These are phyloP conservation scores for Melieria omissa DNA, from an alignment of 2,888 invertebrate genomes.

Conservation along the genomic window DNA sequence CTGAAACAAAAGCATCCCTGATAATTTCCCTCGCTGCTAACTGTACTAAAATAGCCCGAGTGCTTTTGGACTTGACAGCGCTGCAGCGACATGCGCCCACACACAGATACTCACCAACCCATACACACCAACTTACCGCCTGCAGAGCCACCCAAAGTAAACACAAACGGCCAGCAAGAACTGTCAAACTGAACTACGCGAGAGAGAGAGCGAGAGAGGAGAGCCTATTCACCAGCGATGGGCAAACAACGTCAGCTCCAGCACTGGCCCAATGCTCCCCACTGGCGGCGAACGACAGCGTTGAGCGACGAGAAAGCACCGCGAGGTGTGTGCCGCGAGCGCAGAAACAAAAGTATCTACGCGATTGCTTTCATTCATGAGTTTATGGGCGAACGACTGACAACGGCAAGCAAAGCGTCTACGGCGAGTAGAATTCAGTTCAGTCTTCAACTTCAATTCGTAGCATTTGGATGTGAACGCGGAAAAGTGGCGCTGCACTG, in stretches of 20 bases:
- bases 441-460: constrained; percentile 32
- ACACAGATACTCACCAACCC: constrained; percentile 13
- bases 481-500: constrained; percentile 5
- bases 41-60: too few species aligned
- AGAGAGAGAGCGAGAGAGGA: neutral
- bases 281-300: neutral
- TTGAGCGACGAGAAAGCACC: constrained; percentile 16
- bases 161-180: neutral
- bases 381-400: constrained; percentile 14
- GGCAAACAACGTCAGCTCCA: neutral
- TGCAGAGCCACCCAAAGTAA: constrained; percentile 1
- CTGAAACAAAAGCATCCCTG: too few species aligned
- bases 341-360: too few species aligned
- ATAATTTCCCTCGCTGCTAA: too few species aligned
- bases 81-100: constrained; percentile 8
- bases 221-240: neutral
- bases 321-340: neutral
- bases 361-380: constrained; percentile 22
- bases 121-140: neutral
- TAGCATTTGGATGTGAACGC: constrained; percentile 22
- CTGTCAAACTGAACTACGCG: constrained; percentile 10
- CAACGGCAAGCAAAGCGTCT: neutral
- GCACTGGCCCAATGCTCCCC: neutral
- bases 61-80: constrained; percentile 1
- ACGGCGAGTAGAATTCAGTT: constrained; percentile 22